Conservation (phyloP, 2,113 vertebrate species). For the Thinocorus orbignyianus region DNA sequence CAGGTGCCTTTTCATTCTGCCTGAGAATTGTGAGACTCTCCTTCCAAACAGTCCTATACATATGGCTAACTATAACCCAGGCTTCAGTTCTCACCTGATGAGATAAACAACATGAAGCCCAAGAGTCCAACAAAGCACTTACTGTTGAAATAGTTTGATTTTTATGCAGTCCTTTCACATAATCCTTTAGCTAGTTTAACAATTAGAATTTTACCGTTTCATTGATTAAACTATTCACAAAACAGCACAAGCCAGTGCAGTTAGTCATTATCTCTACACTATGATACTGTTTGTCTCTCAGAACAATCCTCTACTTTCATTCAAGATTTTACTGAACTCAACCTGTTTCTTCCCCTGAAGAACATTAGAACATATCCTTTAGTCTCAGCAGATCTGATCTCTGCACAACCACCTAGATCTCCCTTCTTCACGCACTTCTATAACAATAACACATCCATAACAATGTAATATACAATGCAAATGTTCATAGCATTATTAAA, state of each 20-base stretch:
- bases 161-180: background rate
- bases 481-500: background rate
- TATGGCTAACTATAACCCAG: background rate
- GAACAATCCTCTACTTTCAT: background rate
- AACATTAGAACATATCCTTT: accelerated
- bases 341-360: background rate
- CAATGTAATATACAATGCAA: background rate
- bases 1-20: background rate
- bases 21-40: too few relatives aligned
- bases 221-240: background rate
- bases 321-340: background rate
- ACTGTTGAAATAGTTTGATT: background rate
- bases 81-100: background rate
- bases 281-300: background rate
- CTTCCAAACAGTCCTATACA: background rate
- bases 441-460: background rate
- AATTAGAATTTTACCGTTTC: background rate
- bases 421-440: background rate
- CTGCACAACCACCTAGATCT: background rate
- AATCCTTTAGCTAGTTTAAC: background rate
- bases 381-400: background rate
- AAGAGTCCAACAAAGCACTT: background rate
- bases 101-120: background rate
- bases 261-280: background rate
- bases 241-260: background rate